Base-by-base conservation (phyloP, 1,140 invertebrate genomes). In the Xylocopa sonorina region DNA sequence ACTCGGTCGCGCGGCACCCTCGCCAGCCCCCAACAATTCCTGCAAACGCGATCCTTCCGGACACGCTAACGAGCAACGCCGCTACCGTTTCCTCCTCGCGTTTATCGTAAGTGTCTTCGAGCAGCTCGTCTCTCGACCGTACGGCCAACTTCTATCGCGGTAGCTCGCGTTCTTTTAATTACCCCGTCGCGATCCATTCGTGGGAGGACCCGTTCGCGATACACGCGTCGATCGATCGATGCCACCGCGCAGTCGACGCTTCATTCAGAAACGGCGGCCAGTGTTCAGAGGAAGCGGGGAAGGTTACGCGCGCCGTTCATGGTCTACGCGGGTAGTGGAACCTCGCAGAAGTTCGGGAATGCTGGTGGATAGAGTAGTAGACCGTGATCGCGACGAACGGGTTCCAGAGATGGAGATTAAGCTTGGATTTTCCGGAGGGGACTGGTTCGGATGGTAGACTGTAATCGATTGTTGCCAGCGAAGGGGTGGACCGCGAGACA, bases 1-100 rank as follows among this genome's bases (percentile, higher is more conserved):
- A 74, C 82, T 80, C 77, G 79, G 50, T 50, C 48, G 75, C 66
- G 51, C 46, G 67, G 32, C 57, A 14, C 32, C 57, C 67, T 38
- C 53, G 32, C 32, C 64, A 32, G 4, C 46, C 29, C 29, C 24
- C 16, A 18, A 29, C 57, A 53, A 64, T 74, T n/a, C 34, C 43
- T 41, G 38, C 43, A 29, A 32, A 41, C 55, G 55, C 74, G 38
- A 60, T 58, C 50, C 53, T 29, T 29, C 55, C 34, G 32, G 6
- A 60, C 58, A 50, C 48, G 48, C n/a, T 21, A 7, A 24, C 43
- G 41, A 9, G 9, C 9, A 12, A 9, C 41, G 41, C 41, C 9
- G 12, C 12, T 12, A 12, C 41, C 9, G 41, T 43, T 0, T 12
- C 41, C 41, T 9, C 9, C 12, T 7, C 12, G 12, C 9, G 41